Conservation (phyloP, 2,888 invertebrate genomes). For the Rhodophaea formosa region DNA sequence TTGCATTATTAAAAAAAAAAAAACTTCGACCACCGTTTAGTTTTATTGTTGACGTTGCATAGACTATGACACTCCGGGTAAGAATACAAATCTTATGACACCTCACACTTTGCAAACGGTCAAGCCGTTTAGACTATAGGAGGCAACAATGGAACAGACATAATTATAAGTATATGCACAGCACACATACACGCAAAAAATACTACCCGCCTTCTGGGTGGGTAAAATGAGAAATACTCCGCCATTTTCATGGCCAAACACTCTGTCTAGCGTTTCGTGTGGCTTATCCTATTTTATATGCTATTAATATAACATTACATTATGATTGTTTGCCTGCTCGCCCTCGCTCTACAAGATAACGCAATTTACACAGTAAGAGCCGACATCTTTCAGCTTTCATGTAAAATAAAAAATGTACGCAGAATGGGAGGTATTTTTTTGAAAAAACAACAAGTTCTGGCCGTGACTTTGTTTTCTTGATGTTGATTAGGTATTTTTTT, state of each 20-base stretch:
- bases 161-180: too few relatives aligned
- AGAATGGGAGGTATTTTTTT: constrained; percentile 1
- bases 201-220: too few relatives aligned
- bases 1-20: too few relatives aligned
- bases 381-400: constrained; percentile 18
- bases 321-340: constrained; percentile 25
- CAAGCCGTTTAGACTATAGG: too few relatives aligned
- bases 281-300: constrained; percentile 27
- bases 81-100: too few relatives aligned
- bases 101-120: too few relatives aligned
- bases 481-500: neutral
- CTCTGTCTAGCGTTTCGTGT: constrained; percentile 21
- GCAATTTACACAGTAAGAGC: constrained; percentile 17
- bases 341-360: constrained; percentile 19
- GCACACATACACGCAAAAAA: too few relatives aligned
- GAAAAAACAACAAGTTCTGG: neutral
- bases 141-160: too few relatives aligned
- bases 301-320: constrained; percentile 28
- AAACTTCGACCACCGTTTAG: too few relatives aligned
- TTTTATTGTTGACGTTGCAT: too few relatives aligned
- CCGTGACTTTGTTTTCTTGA: neutral
- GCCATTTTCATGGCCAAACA: constrained; percentile 18
- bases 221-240: neutral
- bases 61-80: too few relatives aligned
- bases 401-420: constrained; percentile 16